Base-by-base conservation (phyloP, 2,113 vertebrate species). In the Poeciliopsis turrubarensis region DNA sequence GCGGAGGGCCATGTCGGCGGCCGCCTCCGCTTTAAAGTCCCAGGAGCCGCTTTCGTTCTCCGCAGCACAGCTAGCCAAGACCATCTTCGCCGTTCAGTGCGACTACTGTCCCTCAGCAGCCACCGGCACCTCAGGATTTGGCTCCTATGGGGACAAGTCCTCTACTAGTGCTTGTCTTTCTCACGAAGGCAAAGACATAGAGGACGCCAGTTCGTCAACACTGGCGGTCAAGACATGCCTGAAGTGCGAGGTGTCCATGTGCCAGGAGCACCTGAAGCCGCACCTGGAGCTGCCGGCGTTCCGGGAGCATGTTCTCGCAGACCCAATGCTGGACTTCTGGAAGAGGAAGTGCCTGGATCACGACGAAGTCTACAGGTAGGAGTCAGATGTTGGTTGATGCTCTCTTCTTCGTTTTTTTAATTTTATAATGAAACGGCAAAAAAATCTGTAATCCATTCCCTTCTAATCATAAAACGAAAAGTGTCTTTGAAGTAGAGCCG, bases 221-320 rank as follows among this genome's bases (percentile, higher is more conserved):
- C 70, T 82, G 8, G 95, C 94, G 0, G 87, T 95, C 9, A 95
- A 92, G 80, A 94, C 91, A 9, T 95, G 94, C 44, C 89, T 95
- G 65, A 94, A 94, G 70, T 95, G 95, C 1, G 94, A 95, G 85
- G 94, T 95, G 75, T 95, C 94, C 0, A 94, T 95, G 94, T 95
- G 94, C 57, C 72, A 80, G 68, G 87, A 92, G 71, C 95, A 95
- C 19, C 70, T 94, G 0, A 88, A 83, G 78, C 93, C 93, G 11
- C 94, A 95, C 65, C 85, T 94, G 80, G 92, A 94, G 27, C 85
- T 94, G 27, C 92, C 90, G 0, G 92, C 91, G 0, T 95, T 94
- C 68, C 82, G 89, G 0, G 89, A 92, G n/a, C 95, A 95, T 76
- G 90, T 79, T 2, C 90, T 95, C 47, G 91, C 87, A 0, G 93